Conservation (phyloP, 2,888 invertebrate species). For the Seira musarum region DNA sequence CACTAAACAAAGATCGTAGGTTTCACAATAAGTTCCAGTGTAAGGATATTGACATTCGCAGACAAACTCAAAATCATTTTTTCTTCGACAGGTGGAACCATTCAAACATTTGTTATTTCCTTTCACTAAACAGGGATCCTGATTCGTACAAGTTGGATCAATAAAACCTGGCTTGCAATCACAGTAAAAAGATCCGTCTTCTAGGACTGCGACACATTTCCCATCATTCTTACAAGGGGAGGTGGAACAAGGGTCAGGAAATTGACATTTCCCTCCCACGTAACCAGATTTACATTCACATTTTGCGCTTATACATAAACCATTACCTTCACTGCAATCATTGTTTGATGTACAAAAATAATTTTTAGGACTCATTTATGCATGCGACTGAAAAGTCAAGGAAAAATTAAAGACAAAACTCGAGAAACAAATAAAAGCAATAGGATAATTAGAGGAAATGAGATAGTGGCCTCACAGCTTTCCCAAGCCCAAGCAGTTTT, state of each 20-base stretch:
- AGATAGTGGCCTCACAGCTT: too few species aligned
- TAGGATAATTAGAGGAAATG: too few species aligned
- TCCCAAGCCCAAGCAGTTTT: too few species aligned
- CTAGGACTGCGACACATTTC: conserved; percentile 22
- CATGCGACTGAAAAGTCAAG: too few species aligned
- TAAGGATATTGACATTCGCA: conserved; percentile 56
- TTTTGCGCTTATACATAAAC: not conserved
- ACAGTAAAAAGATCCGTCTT: conserved; percentile 35
- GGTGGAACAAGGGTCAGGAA: conserved; percentile 22
- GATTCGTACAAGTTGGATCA: conserved; percentile 33
- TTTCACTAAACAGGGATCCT: conserved; percentile 38
- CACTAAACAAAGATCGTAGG: conserved; percentile 46
- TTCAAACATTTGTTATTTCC: conserved; percentile 43
- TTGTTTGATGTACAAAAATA: not conserved
- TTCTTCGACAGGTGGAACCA: conserved; percentile 50
- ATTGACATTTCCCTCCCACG: conserved; percentile 27
- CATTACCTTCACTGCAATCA: conserved; percentile 19
- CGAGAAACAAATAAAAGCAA: too few species aligned
- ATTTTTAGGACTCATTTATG: not conserved
- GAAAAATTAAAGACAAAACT: too few species aligned
- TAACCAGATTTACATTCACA: conserved; percentile 14
- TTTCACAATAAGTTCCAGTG: conserved; percentile 47
- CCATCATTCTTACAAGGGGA: conserved; percentile 43
- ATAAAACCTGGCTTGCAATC: conserved; percentile 38
- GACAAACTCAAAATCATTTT: conserved; percentile 38